Base-by-base conservation (phyloP, 2,113 vertebrate species). In the Notothenia rossii region DNA sequence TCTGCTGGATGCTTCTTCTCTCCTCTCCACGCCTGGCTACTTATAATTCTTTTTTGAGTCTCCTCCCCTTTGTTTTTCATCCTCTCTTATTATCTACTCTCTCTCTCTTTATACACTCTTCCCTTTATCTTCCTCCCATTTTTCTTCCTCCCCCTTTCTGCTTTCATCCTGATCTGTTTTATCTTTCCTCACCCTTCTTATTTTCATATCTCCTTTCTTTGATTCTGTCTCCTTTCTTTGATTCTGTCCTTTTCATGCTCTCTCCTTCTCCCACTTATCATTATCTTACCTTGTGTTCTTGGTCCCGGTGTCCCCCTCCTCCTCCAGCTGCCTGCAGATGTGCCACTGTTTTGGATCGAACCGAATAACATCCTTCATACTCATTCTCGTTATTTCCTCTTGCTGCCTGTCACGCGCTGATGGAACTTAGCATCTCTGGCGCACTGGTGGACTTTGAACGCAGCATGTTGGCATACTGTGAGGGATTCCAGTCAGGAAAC, bases 231-330 rank as follows among this genome's bases (percentile, higher is more conserved):
- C 22, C 22, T 22, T 22, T 22, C 22, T 29, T 29, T 29, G 25
- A 20, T 18, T 1, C 10, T 1, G 18, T 18, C 14, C 43, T 12
- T 65, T 5, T 36, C 50, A 9, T 12, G 17, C 22, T 58, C 61
- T 45, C 45, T 51, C 3, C 13, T 3, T 22, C 48, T 22, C 4
- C 13, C 4, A 29, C 13, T 5, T n/a, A 3, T 48, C 15, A 65
- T 22, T 10, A 6, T 48, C 78, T 56, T 83, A 93, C 91, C 91
- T 94, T 80, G 77, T 33, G 63, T 66, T 22, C 86, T 50, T 50
- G 64, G 66, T 82, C 50, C 64, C 22, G 61, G 76, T 55, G 10
- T 14, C 67, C 36, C 45, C 62, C 46, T 55, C 50, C 20, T 79
- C 40, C 14, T 10, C 46, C 33, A 20, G 36, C 29, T 43, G 20